These are phyloP conservation scores for Neelides folsomi DNA, from an alignment of 2,888 invertebrate species.

Conservation along the genomic window DNA sequence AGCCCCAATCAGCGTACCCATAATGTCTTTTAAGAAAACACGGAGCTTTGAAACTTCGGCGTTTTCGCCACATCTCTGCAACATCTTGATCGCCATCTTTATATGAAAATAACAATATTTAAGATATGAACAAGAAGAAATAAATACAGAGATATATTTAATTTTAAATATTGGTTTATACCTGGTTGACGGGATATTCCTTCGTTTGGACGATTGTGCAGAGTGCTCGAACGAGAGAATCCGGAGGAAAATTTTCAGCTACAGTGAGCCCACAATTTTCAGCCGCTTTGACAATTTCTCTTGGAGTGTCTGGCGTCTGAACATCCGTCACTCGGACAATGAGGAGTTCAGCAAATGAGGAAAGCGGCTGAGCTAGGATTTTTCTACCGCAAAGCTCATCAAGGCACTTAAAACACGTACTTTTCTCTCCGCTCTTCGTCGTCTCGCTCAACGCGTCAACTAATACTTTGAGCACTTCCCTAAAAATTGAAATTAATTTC, in stretches of 20 bases:
- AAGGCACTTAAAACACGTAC: slow-evolving; percentile 27
- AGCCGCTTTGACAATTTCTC: slow-evolving; percentile 46
- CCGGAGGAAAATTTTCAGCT: slow-evolving; percentile 66
- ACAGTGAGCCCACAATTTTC: slow-evolving; percentile 68
- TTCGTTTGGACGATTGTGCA: slow-evolving; percentile 78
- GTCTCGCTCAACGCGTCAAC: slow-evolving; percentile 27
- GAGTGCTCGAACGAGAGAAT: slow-evolving; percentile 59
- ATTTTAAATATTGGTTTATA: slow-evolving; percentile 13
- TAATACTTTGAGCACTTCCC: slow-evolving; percentile 32
- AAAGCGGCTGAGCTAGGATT: slow-evolving; percentile 19
- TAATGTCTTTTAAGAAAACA: slow-evolving; percentile 27
- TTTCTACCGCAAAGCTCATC: slow-evolving; percentile 30
- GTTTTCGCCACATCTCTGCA: slow-evolving; percentile 30
- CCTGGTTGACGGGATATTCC: slow-evolving; percentile 72
- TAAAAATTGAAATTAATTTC: slow-evolving; percentile 6
- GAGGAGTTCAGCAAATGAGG: slow-evolving; percentile 31
- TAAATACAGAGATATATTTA: background rate
- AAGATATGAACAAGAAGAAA: background rate
- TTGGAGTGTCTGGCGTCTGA: slow-evolving; percentile 28
- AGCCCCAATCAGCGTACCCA: slow-evolving; percentile 45
- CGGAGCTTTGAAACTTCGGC: slow-evolving; percentile 28
- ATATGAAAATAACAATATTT: slow-evolving; percentile 33
- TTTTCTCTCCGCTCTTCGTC: slow-evolving; percentile 25
- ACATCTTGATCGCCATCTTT: slow-evolving; percentile 34
- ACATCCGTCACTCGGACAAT: slow-evolving; percentile 33